phyloP scores from a whole-genome alignment of 2,888 invertebrate genomes.

The Apotomis capreana region DNA sequence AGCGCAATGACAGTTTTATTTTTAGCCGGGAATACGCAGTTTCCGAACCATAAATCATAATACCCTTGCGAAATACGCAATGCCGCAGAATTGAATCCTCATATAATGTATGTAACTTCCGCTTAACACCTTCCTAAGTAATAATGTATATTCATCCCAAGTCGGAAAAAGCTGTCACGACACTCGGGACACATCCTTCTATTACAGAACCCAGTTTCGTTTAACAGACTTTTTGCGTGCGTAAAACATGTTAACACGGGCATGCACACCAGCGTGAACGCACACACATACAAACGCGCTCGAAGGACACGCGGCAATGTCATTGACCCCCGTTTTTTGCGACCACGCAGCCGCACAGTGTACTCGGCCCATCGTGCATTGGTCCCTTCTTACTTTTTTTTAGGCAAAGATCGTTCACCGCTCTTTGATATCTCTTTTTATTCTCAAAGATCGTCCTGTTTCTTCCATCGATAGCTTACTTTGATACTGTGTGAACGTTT shows the following conservation, averaged over 20 bases:
- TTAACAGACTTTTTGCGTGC: slow-evolving; percentile 58
- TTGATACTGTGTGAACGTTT: slow-evolving; percentile 28
- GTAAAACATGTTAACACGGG: slow-evolving; percentile 64
- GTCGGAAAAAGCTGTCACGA: background rate
- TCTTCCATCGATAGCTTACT: slow-evolving; percentile 4
- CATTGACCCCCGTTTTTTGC: slow-evolving; percentile 80
- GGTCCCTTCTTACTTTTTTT: slow-evolving; percentile 64
- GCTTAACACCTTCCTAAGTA: background rate
- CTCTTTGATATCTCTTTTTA: slow-evolving; percentile 54
- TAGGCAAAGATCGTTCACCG: slow-evolving; percentile 39
- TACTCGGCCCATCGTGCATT: slow-evolving; percentile 73
- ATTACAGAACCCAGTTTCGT: slow-evolving; percentile 39
- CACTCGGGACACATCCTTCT: background rate
- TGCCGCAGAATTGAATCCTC: no score
- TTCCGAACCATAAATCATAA: no score
- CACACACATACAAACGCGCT: slow-evolving; percentile 63
- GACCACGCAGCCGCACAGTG: slow-evolving; percentile 72
- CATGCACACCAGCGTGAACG: slow-evolving; percentile 53
- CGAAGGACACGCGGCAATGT: slow-evolving; percentile 81
- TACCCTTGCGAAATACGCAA: no score
- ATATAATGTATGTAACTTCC: background rate
- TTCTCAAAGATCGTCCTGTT: slow-evolving; percentile 65
- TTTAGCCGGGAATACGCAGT: no score
- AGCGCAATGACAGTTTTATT: no score
- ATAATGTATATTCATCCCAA: background rate